A percentile compares a stretch with the other conserved stretches of the same genome.
These are phyloP conservation scores for Euschistus heros DNA, from an alignment of 1,140 invertebrate genomes.

Conservation along the genomic window DNA sequence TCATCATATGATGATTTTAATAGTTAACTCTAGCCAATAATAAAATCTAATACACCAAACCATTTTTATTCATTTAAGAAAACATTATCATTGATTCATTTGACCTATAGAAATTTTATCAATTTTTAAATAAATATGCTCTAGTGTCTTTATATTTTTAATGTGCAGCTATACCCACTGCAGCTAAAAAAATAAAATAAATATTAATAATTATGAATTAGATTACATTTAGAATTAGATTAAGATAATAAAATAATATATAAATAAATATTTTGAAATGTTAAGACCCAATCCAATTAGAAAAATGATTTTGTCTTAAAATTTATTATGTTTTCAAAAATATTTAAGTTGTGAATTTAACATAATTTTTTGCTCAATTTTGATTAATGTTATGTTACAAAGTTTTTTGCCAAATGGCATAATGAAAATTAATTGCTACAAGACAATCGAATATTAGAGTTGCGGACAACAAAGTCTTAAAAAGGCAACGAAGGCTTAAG, in stretches of 20 bases:
- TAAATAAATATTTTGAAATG: constrained; percentile 2
- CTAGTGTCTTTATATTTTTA: too few relatives aligned
- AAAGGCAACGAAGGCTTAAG: constrained; percentile 16
- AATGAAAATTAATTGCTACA: constrained; percentile 25
- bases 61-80: too few relatives aligned
- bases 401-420: constrained; percentile 20
- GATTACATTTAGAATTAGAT: background rate
- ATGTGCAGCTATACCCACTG: too few relatives aligned
- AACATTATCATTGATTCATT: too few relatives aligned
- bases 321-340: background rate
- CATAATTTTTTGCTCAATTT: constrained; percentile 14
- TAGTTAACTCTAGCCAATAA: too few relatives aligned
- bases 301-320: background rate
- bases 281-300: background rate
- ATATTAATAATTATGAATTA: background rate
- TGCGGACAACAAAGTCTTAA: constrained; percentile 21
- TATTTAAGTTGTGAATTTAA: background rate
- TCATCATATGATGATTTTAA: too few relatives aligned
- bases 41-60: too few relatives aligned
- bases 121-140: too few relatives aligned
- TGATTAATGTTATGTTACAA: background rate
- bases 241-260: background rate
- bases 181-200: background rate
- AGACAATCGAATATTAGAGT: constrained; percentile 26
- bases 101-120: too few relatives aligned